These are phyloP conservation scores for Aspiorhynchus laticeps DNA, from an alignment of 2,113 vertebrate genomes.

Conservation along the genomic window DNA sequence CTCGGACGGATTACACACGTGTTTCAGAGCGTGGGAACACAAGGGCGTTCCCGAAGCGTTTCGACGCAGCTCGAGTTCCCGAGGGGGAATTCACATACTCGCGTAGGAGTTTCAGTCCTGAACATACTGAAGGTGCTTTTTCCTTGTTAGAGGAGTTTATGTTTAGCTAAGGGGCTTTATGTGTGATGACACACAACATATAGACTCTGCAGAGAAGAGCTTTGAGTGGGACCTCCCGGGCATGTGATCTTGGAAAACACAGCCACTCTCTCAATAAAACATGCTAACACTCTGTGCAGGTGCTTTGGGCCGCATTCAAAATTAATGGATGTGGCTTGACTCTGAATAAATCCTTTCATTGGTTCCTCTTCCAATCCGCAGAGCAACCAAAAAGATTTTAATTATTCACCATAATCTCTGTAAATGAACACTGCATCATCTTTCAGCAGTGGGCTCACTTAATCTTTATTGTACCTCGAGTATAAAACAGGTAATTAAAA, in stretches of 20 bases:
- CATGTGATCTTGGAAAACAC: conserved; percentile 52
- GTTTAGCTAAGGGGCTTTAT: conserved; percentile 29
- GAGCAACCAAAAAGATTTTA: conserved; percentile 54
- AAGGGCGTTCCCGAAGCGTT: too few relatives aligned
- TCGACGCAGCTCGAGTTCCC: too few relatives aligned
- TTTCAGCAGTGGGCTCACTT: conserved; percentile 41
- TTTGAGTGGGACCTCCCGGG: conserved; percentile 19
- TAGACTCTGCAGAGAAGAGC: conserved; percentile 35
- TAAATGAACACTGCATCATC: conserved; percentile 49
- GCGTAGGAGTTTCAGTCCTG: background rate
- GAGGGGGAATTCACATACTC: background rate
- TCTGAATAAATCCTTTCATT: conserved; percentile 54
- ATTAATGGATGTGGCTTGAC: conserved; percentile 49
- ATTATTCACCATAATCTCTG: conserved; percentile 60
- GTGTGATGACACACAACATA: conserved; percentile 29
- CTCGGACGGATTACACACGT: too few relatives aligned
- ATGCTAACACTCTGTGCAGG: conserved; percentile 46
- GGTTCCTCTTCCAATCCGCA: conserved; percentile 44
- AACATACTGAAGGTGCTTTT: background rate
- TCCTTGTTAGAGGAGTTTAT: conserved; percentile 36
- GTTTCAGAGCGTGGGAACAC: too few relatives aligned
- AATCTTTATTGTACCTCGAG: conserved; percentile 48
- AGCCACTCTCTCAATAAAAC: conserved; percentile 54
- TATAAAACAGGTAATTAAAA: conserved; percentile 58
- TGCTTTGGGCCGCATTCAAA: conserved; percentile 55